Evolutionary conservation across 1,140 invertebrate species (phyloP).

Genomic region (Scaptomyza graminum): DNA sequence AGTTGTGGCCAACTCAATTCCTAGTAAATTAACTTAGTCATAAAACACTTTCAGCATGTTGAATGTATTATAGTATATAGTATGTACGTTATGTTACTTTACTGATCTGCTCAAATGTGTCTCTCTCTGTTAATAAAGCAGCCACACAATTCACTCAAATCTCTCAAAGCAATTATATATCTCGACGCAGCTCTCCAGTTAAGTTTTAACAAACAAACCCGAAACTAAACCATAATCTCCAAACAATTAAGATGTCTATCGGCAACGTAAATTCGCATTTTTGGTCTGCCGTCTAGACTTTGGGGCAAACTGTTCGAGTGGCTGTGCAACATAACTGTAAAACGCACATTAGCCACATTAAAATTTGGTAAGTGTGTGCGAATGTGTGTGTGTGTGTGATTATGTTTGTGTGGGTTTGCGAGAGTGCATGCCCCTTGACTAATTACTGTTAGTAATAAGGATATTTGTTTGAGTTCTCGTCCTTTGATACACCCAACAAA

Average conservation of each 20-base stretch:
- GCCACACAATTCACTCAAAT: conserved; percentile 26
- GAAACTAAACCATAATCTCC: conserved; percentile 63
- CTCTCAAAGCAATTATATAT: background rate
- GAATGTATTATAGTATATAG: background rate
- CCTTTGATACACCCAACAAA: conserved; percentile 6
- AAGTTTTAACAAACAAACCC: conserved; percentile 32
- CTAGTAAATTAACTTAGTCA: conserved; percentile 37
- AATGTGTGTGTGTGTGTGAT: background rate
- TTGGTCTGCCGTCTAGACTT: conserved; percentile 75
- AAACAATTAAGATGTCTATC: conserved; percentile 73
- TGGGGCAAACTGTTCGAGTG: conserved; percentile 19
- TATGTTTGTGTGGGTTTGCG: conserved; percentile 1
- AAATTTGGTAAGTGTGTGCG: conserved; percentile 9
- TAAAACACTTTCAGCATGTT: conserved; percentile 19
- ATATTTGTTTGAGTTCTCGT: background rate
- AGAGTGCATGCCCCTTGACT: conserved; percentile 35
- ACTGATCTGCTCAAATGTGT: conserved; percentile 12
- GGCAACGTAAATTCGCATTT: conserved; percentile 47
- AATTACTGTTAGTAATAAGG: conserved; percentile 57
- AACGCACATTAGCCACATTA: conserved; percentile 35
- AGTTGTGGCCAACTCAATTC: conserved; percentile 46
- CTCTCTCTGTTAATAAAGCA: conserved; percentile 53
- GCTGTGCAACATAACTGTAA: conserved; percentile 25
- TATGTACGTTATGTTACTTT: conserved; percentile 24
- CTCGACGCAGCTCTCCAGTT: conserved; percentile 8